phyloP scores from a whole-genome alignment of 2,113 vertebrate species.

The Colistium nudipinnis region DNA sequence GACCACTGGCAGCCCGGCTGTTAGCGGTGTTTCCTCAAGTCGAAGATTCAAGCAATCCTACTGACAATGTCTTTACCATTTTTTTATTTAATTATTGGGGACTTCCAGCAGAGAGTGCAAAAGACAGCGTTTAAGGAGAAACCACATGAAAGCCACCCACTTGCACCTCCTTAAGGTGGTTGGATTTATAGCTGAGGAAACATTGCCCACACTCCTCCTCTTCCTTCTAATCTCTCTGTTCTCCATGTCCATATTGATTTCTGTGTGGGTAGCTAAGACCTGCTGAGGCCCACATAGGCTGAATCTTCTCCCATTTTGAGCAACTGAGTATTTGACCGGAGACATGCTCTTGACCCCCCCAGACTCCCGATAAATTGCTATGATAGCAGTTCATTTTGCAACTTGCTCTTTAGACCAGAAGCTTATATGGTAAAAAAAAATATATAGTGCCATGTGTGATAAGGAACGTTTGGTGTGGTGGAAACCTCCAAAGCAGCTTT shows the following conservation, averaged over 20 bases:
- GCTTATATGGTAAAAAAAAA: neutral
- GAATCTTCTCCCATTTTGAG: conserved; percentile 21
- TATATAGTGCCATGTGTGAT: neutral
- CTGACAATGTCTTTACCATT: conserved; percentile 9
- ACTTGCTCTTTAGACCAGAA: neutral
- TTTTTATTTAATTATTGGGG: neutral
- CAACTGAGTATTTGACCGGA: neutral
- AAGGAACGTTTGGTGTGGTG: neutral
- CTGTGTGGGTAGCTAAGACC: conserved; percentile 55
- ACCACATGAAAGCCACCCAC: neutral
- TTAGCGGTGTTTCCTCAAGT: neutral
- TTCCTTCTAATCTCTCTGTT: conserved; percentile 29
- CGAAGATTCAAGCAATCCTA: neutral
- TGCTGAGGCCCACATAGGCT: conserved; percentile 25
- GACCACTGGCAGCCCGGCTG: neutral
- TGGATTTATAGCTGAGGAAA: conserved; percentile 36
- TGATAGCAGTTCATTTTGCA: too few relatives aligned
- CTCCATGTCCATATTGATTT: conserved; percentile 61
- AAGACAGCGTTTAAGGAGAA: neutral
- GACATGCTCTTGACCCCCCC: conserved; percentile 11
- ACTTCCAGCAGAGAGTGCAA: neutral
- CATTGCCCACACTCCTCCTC: conserved; percentile 50
- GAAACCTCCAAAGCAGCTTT: too few relatives aligned
- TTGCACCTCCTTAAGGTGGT: conserved; percentile 29
- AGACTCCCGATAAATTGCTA: neutral